Percentiles rank a stretch among this genome's conserved stretches.
Conservation (phyloP, 2,797 vertebrate genomes). For the Distichodus sexfasciatus region DNA sequence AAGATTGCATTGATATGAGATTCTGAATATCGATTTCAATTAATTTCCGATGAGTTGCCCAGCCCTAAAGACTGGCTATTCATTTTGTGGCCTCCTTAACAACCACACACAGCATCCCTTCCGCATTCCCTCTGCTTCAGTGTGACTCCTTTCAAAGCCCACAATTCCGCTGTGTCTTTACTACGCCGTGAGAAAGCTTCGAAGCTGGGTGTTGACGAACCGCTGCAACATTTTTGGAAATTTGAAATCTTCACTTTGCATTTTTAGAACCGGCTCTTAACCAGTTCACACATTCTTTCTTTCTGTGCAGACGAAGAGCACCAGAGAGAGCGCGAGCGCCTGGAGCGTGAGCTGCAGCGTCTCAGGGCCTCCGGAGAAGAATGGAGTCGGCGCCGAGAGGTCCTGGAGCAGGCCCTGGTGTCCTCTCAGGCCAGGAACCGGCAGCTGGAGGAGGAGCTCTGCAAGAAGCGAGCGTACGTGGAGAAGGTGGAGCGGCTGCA, state of each 20-base stretch:
- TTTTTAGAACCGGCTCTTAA: no score
- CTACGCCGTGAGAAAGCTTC: background rate
- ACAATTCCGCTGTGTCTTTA: background rate
- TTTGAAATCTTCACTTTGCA: no score
- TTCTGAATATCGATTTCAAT: no score
- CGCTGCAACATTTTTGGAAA: no score
- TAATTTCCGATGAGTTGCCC: no score
- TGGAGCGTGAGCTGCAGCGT: constrained; percentile 83
- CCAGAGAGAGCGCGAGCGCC: constrained; percentile 84
- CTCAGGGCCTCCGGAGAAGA: constrained; percentile 85
- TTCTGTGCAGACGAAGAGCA: constrained; percentile 82
- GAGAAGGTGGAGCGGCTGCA: constrained; percentile 95
- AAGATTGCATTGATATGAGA: no score
- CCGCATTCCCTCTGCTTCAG: constrained; percentile 5
- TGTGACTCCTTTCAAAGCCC: constrained; percentile 9
- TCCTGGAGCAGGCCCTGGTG: constrained; percentile 86
- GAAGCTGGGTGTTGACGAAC: background rate
- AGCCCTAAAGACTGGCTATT: constrained; percentile 39
- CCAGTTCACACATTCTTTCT: background rate
- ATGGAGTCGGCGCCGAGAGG: constrained; percentile 82
- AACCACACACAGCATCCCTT: constrained; percentile 20
- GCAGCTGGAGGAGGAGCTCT: constrained; percentile 87
- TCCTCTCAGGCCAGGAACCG: constrained; percentile 80
- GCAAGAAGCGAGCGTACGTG: constrained; percentile 89
- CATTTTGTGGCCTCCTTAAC: constrained; percentile 42